Base-by-base conservation (phyloP, 2,888 invertebrate species). In the Pyrrhia umbra region DNA sequence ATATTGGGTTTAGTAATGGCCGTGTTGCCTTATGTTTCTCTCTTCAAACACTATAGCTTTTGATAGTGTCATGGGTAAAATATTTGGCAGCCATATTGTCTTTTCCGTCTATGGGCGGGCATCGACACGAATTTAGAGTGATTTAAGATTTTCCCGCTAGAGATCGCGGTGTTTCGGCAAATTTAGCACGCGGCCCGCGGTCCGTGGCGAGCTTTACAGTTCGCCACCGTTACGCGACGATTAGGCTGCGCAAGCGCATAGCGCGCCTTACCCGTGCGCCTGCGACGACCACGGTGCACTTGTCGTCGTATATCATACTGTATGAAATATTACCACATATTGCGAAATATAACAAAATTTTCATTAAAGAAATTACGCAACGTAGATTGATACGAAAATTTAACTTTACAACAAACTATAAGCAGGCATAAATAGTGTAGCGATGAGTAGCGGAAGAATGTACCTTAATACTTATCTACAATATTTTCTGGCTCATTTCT, bases 181-280 rank as follows among this genome's bases (percentile, higher is more conserved):
- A 94, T 94, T 94, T 93, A 94, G 94, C 94, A 94, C 94, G 92
- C 89, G 88, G 89, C 84, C 88, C 89, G 91, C 90, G 87, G 87
- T 88, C 92, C 93, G 92, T 92, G 89, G 92, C 92, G 90, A 80
- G 90, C 91, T 93, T 92, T 94, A 94, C 94, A 93, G 94, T 94
- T 93, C 82, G 90, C 94, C 90, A 93, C 94, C 94, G 95, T 94
- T 94, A 95, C 92, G 91, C 89, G 89, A 82, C 91, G 91, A 94
- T 94, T 93, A 94, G 88, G 86, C 82, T 80, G 90, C 89, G 92
- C 92, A 88, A 86, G 91, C 90, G 91, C 90, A 87, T 77, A 83
- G 85, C 80, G 78, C 80, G 73, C 79, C 84, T 83, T 83, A 83
- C 80, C 79, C 71, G 58, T 56, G 77, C 77, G 72, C 73, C 82